These are phyloP conservation scores for Mnemiopsis leidyi DNA, from an alignment of 37 sponge, comb jelly and placozoan genomes.

Conservation along the genomic window DNA sequence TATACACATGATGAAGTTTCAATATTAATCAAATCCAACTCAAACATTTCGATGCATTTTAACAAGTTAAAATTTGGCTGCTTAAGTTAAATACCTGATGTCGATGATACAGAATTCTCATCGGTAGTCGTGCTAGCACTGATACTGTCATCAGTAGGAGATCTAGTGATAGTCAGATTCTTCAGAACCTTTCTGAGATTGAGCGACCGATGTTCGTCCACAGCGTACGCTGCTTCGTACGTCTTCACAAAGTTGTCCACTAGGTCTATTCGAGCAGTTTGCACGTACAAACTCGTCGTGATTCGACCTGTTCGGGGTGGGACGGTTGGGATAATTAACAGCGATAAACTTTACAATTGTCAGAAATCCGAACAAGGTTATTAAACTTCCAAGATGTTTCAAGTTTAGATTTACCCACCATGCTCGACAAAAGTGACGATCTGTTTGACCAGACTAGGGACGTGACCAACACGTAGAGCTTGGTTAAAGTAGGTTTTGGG, in stretches of 20 bases:
- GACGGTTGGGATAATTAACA: not conserved
- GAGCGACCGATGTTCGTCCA: conserved; percentile 50
- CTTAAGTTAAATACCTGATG: conserved; percentile 39
- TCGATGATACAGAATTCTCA: conserved; percentile 46
- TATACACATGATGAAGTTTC: too few relatives aligned
- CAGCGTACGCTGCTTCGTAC: conserved; percentile 50
- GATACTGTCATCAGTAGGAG: conserved; percentile 50
- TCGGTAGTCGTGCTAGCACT: conserved; percentile 51
- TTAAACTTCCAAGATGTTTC: not conserved
- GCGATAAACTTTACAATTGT: not conserved
- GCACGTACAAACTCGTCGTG: conserved; percentile 26
- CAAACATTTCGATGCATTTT: too few relatives aligned
- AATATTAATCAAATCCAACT: too few relatives aligned
- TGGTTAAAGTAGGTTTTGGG: conserved; percentile 64
- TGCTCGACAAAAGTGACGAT: not conserved
- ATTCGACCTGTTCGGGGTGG: not conserved
- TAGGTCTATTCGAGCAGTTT: conserved; percentile 22
- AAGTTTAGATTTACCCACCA: not conserved
- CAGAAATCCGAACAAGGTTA: not conserved
- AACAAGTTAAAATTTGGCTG: too few relatives aligned
- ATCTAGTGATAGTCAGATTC: conserved; percentile 38
- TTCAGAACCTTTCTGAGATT: conserved; percentile 22
- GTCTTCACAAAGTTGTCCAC: conserved; percentile 63
- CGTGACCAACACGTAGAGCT: conserved; percentile 47
- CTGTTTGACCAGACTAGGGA: conserved; percentile 63